Conservation (phyloP, 2,797 vertebrate genomes). For the Eulemur albifrons region DNA sequence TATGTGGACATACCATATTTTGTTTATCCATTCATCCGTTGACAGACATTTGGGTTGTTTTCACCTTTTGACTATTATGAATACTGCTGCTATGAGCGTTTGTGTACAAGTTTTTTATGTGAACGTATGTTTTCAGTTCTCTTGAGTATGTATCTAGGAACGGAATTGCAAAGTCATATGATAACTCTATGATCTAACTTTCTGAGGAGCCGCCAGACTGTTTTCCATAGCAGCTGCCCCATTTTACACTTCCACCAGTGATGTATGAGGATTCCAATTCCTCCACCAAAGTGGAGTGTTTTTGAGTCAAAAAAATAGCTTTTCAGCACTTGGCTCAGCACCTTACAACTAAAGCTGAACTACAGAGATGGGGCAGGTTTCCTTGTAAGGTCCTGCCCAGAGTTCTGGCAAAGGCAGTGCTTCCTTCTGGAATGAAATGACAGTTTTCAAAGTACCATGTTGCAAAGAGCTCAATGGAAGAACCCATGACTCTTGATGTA, state of each 20-base stretch:
- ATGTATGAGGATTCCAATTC: not conserved
- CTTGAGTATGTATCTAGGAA: not conserved
- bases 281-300: not conserved
- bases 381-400: not conserved
- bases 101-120: not conserved
- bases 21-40: not conserved
- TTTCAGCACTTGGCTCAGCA: not conserved
- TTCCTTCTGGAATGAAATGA: not conserved
- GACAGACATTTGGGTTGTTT: not conserved
- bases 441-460: not conserved
- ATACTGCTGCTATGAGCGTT: not conserved
- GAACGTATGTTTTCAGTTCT: not conserved
- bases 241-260: not conserved
- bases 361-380: not conserved
- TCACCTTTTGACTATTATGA: not conserved
- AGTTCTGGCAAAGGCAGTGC: not conserved
- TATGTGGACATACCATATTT: not conserved
- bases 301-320: not conserved
- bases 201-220: not conserved
- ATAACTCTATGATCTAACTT: not conserved
- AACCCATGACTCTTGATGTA: not conserved
- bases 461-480: fast-evolving
- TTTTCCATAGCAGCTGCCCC: not conserved
- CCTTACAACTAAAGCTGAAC: not conserved
- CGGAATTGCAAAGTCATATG: not conserved